phyloP scores from a whole-genome alignment of 2,797 vertebrate species.

The Sciurus vulgaris region DNA sequence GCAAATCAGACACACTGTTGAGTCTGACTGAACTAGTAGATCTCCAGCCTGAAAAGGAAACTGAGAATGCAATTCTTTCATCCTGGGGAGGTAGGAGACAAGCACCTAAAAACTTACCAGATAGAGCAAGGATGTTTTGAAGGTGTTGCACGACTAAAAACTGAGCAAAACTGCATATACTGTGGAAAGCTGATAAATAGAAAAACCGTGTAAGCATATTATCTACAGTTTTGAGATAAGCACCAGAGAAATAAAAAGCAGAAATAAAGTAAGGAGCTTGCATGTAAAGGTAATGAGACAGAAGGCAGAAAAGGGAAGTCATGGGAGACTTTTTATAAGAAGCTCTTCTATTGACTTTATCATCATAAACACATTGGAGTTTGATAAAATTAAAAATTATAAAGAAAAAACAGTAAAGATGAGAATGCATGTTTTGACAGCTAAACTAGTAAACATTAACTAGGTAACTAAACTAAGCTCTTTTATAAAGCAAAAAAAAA shows the following conservation, averaged over 20 bases:
- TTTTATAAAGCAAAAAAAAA: constrained; percentile 33
- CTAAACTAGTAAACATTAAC: background rate
- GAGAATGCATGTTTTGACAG: background rate
- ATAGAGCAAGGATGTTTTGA: background rate
- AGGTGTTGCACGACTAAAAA: background rate
- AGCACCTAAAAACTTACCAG: background rate
- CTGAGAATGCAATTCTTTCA: background rate
- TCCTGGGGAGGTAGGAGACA: background rate
- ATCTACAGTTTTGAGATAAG: background rate
- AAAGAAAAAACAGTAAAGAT: background rate
- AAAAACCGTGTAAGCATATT: background rate
- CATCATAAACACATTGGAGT: background rate
- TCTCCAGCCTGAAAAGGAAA: background rate
- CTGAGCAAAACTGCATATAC: background rate
- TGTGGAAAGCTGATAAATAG: background rate
- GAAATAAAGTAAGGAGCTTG: background rate
- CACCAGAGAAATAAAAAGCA: background rate
- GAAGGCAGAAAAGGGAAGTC: background rate
- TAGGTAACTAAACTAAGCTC: background rate
- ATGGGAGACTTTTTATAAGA: background rate
- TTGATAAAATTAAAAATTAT: background rate
- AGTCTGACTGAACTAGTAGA: background rate
- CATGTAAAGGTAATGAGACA: background rate
- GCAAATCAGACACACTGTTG: background rate
- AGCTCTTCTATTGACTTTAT: background rate